A percentile compares a stretch with the other conserved stretches of the same genome.
Evolutionary conservation across 1,140 invertebrate genomes (phyloP).

Genomic region (Pristionchus pacificus): DNA sequence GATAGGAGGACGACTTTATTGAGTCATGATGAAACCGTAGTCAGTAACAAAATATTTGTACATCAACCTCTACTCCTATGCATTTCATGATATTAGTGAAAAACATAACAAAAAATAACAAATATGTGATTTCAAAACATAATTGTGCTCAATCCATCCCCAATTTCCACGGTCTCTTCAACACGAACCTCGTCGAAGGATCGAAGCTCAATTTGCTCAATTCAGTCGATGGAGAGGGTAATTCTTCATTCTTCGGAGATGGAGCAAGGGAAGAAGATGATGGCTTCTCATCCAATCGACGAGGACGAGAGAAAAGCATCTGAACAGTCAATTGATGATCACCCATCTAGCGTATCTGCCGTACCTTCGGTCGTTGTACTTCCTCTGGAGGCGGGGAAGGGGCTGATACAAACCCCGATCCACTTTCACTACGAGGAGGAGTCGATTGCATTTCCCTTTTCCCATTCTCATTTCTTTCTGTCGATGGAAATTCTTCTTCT

Average conservation of each 20-base stretch:
- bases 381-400: conserved; percentile 1
- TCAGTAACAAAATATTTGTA: too few species aligned
- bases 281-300: background rate
- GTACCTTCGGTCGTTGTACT: conserved; percentile 11
- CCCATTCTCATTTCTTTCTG: conserved; percentile 11
- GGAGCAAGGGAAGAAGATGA: background rate
- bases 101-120: too few species aligned
- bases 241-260: conserved; percentile 17
- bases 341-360: background rate
- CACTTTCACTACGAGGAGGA: background rate
- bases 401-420: conserved; percentile 18
- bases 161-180: background rate
- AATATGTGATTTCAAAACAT: background rate
- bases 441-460: conserved; percentile 24
- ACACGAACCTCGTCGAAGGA: too few species aligned
- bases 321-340: conserved; percentile 9
- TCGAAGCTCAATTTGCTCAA: conserved; percentile 45
- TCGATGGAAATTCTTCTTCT: conserved; percentile 2
- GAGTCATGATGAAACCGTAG: too few species aligned
- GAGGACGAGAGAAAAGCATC: conserved; percentile 5
- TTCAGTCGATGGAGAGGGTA: conserved; percentile 54
- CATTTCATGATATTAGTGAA: too few species aligned
- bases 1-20: too few species aligned
- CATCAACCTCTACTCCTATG: too few species aligned
- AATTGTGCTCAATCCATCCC: background rate